Percentiles rank a stretch among this genome's conserved stretches.
These are phyloP conservation scores for Rhizoglyphus robini DNA, from an alignment of 1,140 invertebrate genomes.

Conservation along the genomic window DNA sequence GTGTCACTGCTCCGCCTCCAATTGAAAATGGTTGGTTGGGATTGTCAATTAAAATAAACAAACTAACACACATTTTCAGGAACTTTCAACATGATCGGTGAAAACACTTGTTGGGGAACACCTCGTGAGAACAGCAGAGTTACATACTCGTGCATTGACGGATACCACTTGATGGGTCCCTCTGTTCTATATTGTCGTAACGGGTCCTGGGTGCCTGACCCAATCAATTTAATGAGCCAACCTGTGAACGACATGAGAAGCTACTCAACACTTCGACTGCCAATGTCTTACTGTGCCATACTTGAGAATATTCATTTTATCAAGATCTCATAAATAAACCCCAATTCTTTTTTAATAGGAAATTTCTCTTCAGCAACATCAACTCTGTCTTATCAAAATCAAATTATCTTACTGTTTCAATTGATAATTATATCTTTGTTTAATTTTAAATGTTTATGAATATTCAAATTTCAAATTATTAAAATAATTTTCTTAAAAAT, in stretches of 20 bases:
- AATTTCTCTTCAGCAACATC: too few species aligned
- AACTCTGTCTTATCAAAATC: too few species aligned
- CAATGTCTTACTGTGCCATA: slow-evolving; percentile 13
- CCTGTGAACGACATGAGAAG: slow-evolving; percentile 2
- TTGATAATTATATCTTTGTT: too few species aligned
- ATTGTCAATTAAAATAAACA: slow-evolving; percentile 3
- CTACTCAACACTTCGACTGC: not conserved
- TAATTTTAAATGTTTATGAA: too few species aligned
- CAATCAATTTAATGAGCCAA: slow-evolving; percentile 1
- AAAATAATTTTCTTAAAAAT: too few species aligned
- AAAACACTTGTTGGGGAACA: slow-evolving; percentile 26
- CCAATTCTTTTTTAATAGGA: too few species aligned
- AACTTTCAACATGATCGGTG: slow-evolving; percentile 2
- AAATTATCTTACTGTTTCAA: too few species aligned
- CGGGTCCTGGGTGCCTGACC: slow-evolving; percentile 23
- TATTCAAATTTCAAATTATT: too few species aligned
- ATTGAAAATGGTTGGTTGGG: slow-evolving; percentile 25
- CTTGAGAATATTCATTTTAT: too few species aligned
- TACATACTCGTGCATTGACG: slow-evolving; percentile 23
- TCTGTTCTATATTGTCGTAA: slow-evolving; percentile 22
- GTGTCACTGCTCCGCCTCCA: slow-evolving; percentile 14
- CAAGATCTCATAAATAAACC: too few species aligned
- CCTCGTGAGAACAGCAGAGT: slow-evolving; percentile 23
- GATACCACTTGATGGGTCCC: slow-evolving; percentile 20
- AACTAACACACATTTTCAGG: not conserved